A percentile compares a stretch with the other conserved stretches of the same genome.
These are phyloP conservation scores for Drosophila ogumai DNA, from an alignment of 1,140 invertebrate species.

Conservation along the genomic window DNA sequence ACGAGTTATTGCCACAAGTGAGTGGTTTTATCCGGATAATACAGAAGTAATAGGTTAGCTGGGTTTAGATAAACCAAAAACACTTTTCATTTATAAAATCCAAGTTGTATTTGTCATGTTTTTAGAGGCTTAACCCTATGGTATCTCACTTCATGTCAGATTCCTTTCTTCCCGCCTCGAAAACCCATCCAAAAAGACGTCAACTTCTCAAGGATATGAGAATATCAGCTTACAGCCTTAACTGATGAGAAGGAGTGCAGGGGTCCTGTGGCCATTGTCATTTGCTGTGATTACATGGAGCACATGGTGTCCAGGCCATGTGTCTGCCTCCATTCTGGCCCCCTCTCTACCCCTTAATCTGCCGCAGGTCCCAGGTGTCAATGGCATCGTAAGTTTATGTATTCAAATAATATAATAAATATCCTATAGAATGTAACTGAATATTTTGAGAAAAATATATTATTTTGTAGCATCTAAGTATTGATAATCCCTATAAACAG, in stretches of 20 bases:
- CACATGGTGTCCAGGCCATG: background rate
- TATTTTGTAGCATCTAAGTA: too few relatives aligned
- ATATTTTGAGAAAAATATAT: too few relatives aligned
- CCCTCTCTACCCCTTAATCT: background rate
- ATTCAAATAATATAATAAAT: background rate
- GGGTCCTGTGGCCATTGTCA: constrained; percentile 24
- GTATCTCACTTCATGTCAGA: background rate
- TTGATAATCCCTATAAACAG: too few relatives aligned
- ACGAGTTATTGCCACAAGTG: background rate
- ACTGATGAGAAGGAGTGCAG: background rate
- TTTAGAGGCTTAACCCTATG: background rate
- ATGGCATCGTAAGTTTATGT: background rate
- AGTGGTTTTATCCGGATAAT: background rate
- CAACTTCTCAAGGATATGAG: constrained; percentile 15
- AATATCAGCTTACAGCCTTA: constrained; percentile 25
- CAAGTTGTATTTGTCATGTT: background rate
- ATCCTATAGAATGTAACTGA: too few relatives aligned
- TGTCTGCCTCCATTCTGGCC: background rate
- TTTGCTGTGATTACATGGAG: constrained; percentile 14
- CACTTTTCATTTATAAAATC: background rate
- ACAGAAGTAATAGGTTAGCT: background rate
- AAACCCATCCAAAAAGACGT: background rate
- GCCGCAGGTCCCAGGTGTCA: background rate
- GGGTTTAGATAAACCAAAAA: background rate
- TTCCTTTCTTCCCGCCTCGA: too few relatives aligned